Percentiles rank a stretch among this genome's conserved stretches.
phyloP scores from a whole-genome alignment of 2,888 invertebrate genomes.

The Ceriagrion tenellum region DNA sequence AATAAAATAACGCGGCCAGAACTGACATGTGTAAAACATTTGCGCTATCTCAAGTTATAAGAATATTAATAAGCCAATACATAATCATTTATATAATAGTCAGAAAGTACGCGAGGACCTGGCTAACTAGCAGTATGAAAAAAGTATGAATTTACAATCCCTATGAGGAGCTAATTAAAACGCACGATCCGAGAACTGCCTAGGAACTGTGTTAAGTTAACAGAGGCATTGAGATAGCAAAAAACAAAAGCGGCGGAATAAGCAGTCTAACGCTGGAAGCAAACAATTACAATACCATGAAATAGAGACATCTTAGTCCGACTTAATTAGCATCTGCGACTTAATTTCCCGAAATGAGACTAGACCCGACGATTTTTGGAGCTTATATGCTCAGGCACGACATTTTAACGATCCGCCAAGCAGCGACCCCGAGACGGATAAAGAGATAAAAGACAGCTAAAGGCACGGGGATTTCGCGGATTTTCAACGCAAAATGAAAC shows the following conservation, averaged over 20 bases:
- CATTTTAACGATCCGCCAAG: conserved; percentile 11
- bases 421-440: neutral
- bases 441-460: neutral
- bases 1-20: too few relatives aligned
- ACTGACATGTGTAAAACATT: too few relatives aligned
- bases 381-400: neutral
- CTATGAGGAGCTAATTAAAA: too few relatives aligned
- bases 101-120: too few relatives aligned
- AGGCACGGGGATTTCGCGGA: neutral
- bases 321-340: neutral
- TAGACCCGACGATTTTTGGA: conserved; percentile 14
- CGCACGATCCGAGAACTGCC: too few relatives aligned
- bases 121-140: too few relatives aligned
- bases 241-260: neutral
- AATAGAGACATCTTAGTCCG: neutral
- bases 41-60: too few relatives aligned
- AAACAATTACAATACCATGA: neutral
- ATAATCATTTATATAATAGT: too few relatives aligned
- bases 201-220: neutral
- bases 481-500: neutral
- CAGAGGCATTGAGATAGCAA: neutral
- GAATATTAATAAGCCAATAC: too few relatives aligned
- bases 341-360: conserved; percentile 24
- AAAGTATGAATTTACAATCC: too few relatives aligned
- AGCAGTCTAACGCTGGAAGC: neutral